These are phyloP conservation scores for Carabus problematicus DNA, from an alignment of 2,888 invertebrate genomes.

Conservation along the genomic window DNA sequence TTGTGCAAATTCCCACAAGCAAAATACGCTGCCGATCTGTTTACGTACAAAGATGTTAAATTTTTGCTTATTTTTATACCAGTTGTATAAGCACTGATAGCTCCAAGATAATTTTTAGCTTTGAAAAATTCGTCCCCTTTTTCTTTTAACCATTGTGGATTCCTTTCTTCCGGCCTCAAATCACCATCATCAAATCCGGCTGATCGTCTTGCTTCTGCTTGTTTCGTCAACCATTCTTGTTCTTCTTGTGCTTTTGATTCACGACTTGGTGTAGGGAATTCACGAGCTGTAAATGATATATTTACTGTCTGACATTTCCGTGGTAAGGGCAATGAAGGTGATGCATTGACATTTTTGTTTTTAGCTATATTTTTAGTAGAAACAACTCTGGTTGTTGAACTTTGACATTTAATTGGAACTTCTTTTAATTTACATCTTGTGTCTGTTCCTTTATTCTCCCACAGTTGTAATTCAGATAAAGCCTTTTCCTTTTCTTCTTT, in stretches of 20 bases:
- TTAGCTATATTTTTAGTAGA: conserved; percentile 16
- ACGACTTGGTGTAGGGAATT: conserved; percentile 82
- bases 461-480: conserved; percentile 71
- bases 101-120: conserved; percentile 77
- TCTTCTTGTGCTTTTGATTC: conserved; percentile 76
- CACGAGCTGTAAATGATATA: conserved; percentile 76
- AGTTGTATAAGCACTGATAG: conserved; percentile 82
- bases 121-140: conserved; percentile 83
- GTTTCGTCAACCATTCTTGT: conserved; percentile 81
- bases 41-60: conserved; percentile 76
- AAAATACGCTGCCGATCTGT: conserved; percentile 82
- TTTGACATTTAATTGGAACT: conserved; percentile 52
- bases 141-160: conserved; percentile 81
- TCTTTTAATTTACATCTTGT: conserved; percentile 47
- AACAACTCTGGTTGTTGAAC: conserved; percentile 29
- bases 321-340: conserved; percentile 61
- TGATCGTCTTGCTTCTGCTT: conserved; percentile 74
- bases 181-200: conserved; percentile 76
- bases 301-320: conserved; percentile 67
- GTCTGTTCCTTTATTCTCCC: conserved; percentile 57
- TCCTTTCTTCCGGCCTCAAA: conserved; percentile 78
- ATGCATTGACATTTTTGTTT: conserved; percentile 34
- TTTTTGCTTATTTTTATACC: conserved; percentile 77
- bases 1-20: conserved; percentile 75
- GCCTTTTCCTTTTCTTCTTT: conserved; percentile 69